Conservation (phyloP, 2,888 invertebrate species). For the Eumacrocentrus americanus region DNA sequence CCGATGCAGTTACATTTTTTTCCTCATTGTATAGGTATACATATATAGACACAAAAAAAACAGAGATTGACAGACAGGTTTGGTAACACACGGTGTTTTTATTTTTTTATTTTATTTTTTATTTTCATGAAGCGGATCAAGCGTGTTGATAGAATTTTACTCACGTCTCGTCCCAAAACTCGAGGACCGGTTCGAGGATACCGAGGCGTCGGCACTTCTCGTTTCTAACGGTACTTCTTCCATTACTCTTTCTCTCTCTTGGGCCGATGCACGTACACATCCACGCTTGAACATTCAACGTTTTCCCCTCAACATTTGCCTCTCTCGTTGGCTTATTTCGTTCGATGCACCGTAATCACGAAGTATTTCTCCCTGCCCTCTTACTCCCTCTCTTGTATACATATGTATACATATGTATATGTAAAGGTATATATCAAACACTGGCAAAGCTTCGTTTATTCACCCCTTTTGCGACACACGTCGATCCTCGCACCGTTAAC, state of each 20-base stretch:
- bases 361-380: not conserved
- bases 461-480: slow-evolving; percentile 16
- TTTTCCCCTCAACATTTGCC: not conserved
- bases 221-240: slow-evolving; percentile 23
- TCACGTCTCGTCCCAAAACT: slow-evolving; percentile 17
- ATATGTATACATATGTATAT: not conserved
- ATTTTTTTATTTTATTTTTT: not conserved
- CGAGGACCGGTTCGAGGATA: slow-evolving; percentile 24
- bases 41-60: slow-evolving; percentile 12
- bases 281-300: not conserved
- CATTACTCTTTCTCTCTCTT: not conserved
- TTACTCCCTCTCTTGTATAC: not conserved
- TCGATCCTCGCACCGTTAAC: slow-evolving; percentile 28
- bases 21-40: not conserved
- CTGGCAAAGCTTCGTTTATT: slow-evolving; percentile 14
- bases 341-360: slow-evolving; percentile 22
- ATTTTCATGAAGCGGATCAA: slow-evolving; percentile 1
- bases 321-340: slow-evolving; percentile 17
- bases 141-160: slow-evolving; percentile 8
- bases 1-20: slow-evolving; percentile 1
- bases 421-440: not conserved
- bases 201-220: slow-evolving; percentile 18
- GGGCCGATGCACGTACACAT: not conserved
- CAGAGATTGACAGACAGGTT: not conserved
- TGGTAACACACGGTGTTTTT: not conserved